These are phyloP conservation scores for Onthophagus taurus DNA, from an alignment of 1,140 invertebrate genomes.

Conservation along the genomic window DNA sequence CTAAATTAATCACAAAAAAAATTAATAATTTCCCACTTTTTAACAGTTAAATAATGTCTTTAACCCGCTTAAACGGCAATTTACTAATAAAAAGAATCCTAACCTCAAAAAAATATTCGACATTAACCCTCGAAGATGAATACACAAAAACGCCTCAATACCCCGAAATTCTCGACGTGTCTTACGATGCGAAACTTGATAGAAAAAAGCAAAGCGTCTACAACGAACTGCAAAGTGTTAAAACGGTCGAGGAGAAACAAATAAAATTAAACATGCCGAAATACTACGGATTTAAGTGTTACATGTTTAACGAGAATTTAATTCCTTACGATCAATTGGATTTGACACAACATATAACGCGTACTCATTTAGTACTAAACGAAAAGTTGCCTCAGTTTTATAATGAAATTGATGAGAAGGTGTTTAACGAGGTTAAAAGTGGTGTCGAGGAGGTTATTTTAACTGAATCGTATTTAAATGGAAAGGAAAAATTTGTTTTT, in stretches of 20 bases:
- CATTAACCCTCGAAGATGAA: constrained; percentile 21
- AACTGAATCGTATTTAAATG: constrained; percentile 41
- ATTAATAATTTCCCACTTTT: no score
- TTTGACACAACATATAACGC: constrained; percentile 59
- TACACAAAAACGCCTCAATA: constrained; percentile 42
- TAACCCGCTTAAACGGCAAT: no score
- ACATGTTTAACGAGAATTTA: constrained; percentile 48
- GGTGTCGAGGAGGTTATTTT: constrained; percentile 49
- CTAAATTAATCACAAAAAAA: no score
- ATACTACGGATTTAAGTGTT: constrained; percentile 64
- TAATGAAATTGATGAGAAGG: constrained; percentile 38
- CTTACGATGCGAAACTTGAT: constrained; percentile 34
- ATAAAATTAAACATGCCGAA: constrained; percentile 69
- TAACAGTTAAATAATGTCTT: no score
- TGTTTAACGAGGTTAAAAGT: constrained; percentile 41
- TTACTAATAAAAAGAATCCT: no score
- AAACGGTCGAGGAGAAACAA: constrained; percentile 73
- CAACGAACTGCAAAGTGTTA: constrained; percentile 50
- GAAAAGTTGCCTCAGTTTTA: constrained; percentile 47
- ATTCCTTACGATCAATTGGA: constrained; percentile 58
- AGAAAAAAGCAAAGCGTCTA: constrained; percentile 40
- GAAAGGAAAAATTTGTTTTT: constrained; percentile 37
- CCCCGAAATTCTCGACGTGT: constrained; percentile 51
- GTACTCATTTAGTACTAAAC: constrained; percentile 51
- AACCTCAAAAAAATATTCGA: no score